These are phyloP conservation scores for Erebia aethiops DNA, from an alignment of 2,888 invertebrate species.

Conservation along the genomic window DNA sequence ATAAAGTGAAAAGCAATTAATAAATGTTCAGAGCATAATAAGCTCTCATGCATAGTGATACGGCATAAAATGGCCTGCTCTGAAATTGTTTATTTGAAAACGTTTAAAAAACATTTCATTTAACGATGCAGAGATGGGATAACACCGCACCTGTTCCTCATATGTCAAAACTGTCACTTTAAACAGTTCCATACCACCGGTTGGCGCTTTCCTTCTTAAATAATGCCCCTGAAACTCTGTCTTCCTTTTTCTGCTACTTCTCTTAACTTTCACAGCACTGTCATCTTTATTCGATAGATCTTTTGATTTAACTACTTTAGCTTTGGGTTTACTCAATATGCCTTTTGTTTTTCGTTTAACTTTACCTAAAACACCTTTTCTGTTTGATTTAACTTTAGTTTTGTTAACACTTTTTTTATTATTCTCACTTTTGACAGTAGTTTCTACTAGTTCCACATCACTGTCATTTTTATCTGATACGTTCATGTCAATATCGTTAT, in stretches of 20 bases:
- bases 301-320: neutral
- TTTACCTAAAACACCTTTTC: neutral
- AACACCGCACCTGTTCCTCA: conserved; percentile 9
- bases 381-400: neutral
- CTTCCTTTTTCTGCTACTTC: neutral
- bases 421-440: neutral
- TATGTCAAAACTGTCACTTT: conserved; percentile 16
- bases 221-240: neutral
- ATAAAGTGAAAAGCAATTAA: too few relatives aligned
- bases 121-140: neutral
- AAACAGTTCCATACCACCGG: conserved; percentile 6
- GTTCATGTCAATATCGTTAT: neutral
- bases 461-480: neutral
- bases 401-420: neutral
- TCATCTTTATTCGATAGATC: neutral
- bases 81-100: too few relatives aligned
- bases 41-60: too few relatives aligned
- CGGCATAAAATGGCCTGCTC: too few relatives aligned
- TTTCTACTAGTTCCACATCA: neutral
- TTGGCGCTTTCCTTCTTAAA: conserved; percentile 1
- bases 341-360: neutral
- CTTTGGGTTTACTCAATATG: neutral
- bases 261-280: neutral
- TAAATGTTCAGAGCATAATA: too few relatives aligned
- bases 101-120: too few relatives aligned